Percentiles rank a stretch among this genome's conserved stretches.
Conservation (phyloP, 2,797 vertebrate species). For the Sebastes goodei region DNA sequence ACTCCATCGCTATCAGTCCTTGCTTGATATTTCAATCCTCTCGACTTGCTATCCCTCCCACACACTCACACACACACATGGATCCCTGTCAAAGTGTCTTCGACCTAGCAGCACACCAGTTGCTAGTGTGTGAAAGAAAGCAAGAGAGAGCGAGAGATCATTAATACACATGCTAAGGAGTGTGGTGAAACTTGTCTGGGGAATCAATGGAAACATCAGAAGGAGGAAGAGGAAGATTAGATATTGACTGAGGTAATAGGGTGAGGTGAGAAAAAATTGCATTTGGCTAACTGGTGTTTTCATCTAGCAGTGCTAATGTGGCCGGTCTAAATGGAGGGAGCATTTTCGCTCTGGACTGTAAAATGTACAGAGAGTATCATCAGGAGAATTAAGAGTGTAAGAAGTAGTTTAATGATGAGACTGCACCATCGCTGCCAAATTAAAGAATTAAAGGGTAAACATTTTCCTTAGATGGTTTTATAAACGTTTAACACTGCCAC, state of each 20-base stretch:
- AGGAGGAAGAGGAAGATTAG: slow-evolving; percentile 62
- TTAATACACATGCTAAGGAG: slow-evolving; percentile 69
- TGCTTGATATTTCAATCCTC: slow-evolving; percentile 7
- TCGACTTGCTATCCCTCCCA: slow-evolving; percentile 20
- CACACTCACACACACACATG: slow-evolving; percentile 12
- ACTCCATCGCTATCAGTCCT: slow-evolving; percentile 2
- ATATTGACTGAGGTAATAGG: slow-evolving; percentile 68
- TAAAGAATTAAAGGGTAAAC: neutral
- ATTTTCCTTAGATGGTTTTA: neutral
- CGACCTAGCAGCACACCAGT: slow-evolving; percentile 12
- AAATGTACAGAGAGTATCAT: neutral
- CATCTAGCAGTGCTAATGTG: slow-evolving; percentile 26
- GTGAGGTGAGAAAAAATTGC: slow-evolving; percentile 53
- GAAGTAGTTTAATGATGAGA: neutral
- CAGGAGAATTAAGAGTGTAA: neutral
- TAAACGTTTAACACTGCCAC: neutral
- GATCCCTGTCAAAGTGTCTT: slow-evolving; percentile 33
- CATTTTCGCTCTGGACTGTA: neutral
- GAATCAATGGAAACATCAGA: slow-evolving; percentile 67
- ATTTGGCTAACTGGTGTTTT: slow-evolving; percentile 47
- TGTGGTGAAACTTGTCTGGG: slow-evolving; percentile 41
- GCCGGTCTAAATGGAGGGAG: slow-evolving; percentile 2
- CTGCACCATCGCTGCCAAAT: neutral
- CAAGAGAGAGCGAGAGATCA: slow-evolving; percentile 24
- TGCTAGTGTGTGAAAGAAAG: neutral